phyloP scores from a whole-genome alignment of 2,797 vertebrate genomes.

The Gephyroberyx darwinii region DNA sequence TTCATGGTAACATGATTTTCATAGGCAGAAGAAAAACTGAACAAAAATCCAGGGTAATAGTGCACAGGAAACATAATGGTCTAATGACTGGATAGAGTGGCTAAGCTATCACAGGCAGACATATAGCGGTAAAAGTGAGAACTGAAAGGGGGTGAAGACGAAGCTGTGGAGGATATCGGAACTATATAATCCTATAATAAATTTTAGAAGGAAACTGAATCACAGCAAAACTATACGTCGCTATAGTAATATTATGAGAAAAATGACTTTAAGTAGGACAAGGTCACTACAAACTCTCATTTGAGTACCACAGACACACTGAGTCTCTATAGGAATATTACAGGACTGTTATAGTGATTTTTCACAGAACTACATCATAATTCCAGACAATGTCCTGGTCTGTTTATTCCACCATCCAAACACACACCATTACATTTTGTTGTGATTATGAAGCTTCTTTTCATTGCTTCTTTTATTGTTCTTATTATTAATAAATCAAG shows the following conservation, averaged over 20 bases:
- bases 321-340: too few species aligned
- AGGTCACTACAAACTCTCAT: too few species aligned
- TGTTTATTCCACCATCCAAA: constrained; percentile 44
- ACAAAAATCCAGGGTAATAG: constrained; percentile 11
- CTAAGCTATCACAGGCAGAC: constrained; percentile 8
- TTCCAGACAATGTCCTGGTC: constrained; percentile 56
- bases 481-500: constrained; percentile 78
- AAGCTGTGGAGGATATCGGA: constrained; percentile 18
- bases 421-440: constrained; percentile 58
- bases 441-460: constrained; percentile 66
- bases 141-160: constrained; percentile 28
- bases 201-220: constrained; percentile 33
- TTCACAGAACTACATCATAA: constrained; percentile 34
- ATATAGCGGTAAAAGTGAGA: constrained; percentile 32
- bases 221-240: background rate
- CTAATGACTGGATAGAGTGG: constrained; percentile 14
- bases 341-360: background rate
- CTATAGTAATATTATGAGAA: too few species aligned
- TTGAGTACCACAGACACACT: too few species aligned
- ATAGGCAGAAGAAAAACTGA: constrained; percentile 37
- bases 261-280: too few species aligned
- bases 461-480: constrained; percentile 74
- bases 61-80: constrained; percentile 3
- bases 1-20: constrained; percentile 45
- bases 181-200: constrained; percentile 3